Conservation (phyloP, 2,888 invertebrate genomes). For the Doris montereyensis region DNA sequence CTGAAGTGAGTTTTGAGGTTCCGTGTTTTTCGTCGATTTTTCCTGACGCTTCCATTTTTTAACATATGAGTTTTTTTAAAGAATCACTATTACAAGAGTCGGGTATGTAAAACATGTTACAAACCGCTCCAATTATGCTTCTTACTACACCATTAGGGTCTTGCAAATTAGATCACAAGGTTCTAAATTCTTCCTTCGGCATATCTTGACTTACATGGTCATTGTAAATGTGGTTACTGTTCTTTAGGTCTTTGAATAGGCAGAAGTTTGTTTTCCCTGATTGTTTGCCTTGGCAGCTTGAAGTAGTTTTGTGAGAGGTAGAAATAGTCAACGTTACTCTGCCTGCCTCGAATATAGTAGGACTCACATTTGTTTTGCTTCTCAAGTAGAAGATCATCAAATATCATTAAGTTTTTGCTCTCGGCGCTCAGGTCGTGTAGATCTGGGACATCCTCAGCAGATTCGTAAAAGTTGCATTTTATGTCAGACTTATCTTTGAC, state of each 20-base stretch:
- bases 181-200: slow-evolving; percentile 1
- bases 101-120: not conserved
- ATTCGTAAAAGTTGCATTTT: slow-evolving; percentile 12
- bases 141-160: not conserved
- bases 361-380: slow-evolving; percentile 17
- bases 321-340: not conserved
- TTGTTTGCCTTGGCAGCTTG: not conserved
- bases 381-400: slow-evolving; percentile 18
- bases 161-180: not conserved
- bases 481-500: not conserved
- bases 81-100: not conserved
- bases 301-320: no score
- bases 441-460: not conserved
- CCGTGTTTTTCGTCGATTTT: no score
- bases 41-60: no score
- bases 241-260: not conserved
- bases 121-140: slow-evolving; percentile 13
- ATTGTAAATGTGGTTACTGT: not conserved
- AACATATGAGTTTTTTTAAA: not conserved
- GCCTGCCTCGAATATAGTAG: not conserved
- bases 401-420: not conserved
- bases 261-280: not conserved
- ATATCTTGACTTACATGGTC: slow-evolving; percentile 13
- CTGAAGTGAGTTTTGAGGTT: not conserved
- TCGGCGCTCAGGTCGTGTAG: not conserved